Evolutionary conservation across 2,113 vertebrate genomes (phyloP), one percentile per base, ranked within the genome.

Genomic region (Mionectes macconnelli): DNA sequence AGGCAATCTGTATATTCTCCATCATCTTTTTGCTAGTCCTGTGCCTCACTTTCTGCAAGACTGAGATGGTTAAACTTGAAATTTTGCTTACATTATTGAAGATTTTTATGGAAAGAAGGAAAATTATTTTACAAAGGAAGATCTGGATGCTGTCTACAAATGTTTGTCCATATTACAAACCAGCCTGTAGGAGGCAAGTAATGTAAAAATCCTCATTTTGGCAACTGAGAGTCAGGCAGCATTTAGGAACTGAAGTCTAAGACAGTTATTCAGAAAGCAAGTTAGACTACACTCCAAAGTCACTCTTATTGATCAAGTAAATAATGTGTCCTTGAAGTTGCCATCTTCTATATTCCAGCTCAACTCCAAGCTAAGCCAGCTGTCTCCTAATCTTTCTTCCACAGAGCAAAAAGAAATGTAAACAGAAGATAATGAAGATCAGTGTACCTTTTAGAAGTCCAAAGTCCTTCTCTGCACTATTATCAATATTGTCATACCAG

Each of bases 341-440:
- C n/a, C 66, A 85, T 70, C 75, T 66, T 69, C 33, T 24, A 12
- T 55, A 37, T n/a, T 86, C 90, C 75, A 88, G 75, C 64, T 68
- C 63, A 66, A 60, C 56, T 28, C 6, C 1, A 5, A 69, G 67
- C 28, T 93, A 28, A 56, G 24, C 3, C 47, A 27, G 23, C 59
- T 96, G 47, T 88, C 52, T 83, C 63, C 50, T 94, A 79, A 87
- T 90, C 90, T 91, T 50, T 73, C 68, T 76, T 84, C 50, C 42
- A 33, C 23, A 42, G 42, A 47, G 62, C 70, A 91, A 57, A 91
- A 83, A 7, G 19, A 57, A 87, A 82, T 44, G 72, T 70, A 93
- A 96, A 91, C 9, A 85, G 74, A 95, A 82, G 87, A 85, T 93
- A 95, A 82, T 45, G 45, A 89, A 56, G 60, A 91, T 79, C 74